These are phyloP conservation scores for Polia nebulosa DNA, from an alignment of 2,888 invertebrate species.

Conservation along the genomic window DNA sequence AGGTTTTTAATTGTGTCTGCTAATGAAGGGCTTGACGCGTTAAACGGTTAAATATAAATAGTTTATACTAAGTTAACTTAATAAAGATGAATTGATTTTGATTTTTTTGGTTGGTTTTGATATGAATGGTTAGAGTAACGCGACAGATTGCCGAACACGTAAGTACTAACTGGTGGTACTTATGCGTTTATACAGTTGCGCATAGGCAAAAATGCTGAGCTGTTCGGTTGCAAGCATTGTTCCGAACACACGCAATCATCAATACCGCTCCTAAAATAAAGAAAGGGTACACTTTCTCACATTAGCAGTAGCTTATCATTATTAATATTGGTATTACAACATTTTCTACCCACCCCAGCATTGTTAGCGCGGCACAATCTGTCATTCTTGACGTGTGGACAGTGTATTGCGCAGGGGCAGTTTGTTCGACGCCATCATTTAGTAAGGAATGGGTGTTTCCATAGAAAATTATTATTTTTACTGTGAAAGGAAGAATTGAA, in stretches of 20 bases:
- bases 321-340: slow-evolving; percentile 72
- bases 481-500: background rate
- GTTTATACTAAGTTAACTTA: too few relatives aligned
- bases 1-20: too few relatives aligned
- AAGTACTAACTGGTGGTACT: too few relatives aligned
- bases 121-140: too few relatives aligned
- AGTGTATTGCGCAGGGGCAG: slow-evolving; percentile 26
- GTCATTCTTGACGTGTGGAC: slow-evolving; percentile 57
- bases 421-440: slow-evolving; percentile 10
- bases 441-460: slow-evolving; percentile 1
- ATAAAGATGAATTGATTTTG: too few relatives aligned
- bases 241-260: slow-evolving; percentile 14
- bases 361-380: slow-evolving; percentile 69
- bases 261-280: slow-evolving; percentile 22
- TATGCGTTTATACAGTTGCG: too few relatives aligned
- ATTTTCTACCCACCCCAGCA: slow-evolving; percentile 62
- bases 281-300: slow-evolving; percentile 75
- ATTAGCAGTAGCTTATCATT: slow-evolving; percentile 76
- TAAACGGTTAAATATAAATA: too few relatives aligned
- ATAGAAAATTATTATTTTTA: background rate
- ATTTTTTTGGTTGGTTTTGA: too few relatives aligned
- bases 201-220: too few relatives aligned
- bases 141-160: too few relatives aligned
- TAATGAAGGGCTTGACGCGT: too few relatives aligned
- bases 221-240: too few relatives aligned